These are phyloP conservation scores for Netelia melanura DNA, from an alignment of 2,888 invertebrate species.

Conservation along the genomic window DNA sequence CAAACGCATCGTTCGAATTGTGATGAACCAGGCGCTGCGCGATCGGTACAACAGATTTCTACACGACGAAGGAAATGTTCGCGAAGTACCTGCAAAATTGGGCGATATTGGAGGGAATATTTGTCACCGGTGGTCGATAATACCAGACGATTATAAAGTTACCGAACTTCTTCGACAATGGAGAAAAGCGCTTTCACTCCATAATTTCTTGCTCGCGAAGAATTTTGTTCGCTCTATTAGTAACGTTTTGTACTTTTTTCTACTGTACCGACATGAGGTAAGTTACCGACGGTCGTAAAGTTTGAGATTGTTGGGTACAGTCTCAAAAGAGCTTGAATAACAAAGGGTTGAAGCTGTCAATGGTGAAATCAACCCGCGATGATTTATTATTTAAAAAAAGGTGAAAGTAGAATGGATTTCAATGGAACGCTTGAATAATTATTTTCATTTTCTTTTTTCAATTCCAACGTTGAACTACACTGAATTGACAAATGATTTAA, in stretches of 20 bases:
- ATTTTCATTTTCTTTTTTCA: not conserved
- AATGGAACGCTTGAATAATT: not conserved
- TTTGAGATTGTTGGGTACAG: not conserved
- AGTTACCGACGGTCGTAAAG: slow-evolving; percentile 47
- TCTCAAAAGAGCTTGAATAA: not conserved
- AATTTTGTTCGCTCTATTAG: not conserved
- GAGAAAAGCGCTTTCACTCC: slow-evolving; percentile 2
- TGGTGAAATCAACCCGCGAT: slow-evolving; percentile 17
- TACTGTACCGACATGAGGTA: slow-evolving; percentile 45
- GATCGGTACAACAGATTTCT: not conserved
- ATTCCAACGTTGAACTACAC: too few relatives aligned
- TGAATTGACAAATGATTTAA: too few relatives aligned
- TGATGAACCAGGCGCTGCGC: too few relatives aligned
- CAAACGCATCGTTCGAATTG: not conserved
- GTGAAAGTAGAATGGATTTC: not conserved
- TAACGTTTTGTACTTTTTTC: slow-evolving; percentile 7
- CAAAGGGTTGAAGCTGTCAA: not conserved
- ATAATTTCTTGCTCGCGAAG: not conserved
- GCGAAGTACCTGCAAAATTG: too few relatives aligned
- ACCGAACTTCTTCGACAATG: not conserved
- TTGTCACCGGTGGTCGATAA: slow-evolving; percentile 42
- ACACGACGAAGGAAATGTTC: not conserved
- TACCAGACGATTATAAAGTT: not conserved
- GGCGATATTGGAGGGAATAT: not conserved
- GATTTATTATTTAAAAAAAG: not conserved